Evolutionary conservation across 2,797 vertebrate species (phyloP).

Genomic region (Pangasius macronema): DNA sequence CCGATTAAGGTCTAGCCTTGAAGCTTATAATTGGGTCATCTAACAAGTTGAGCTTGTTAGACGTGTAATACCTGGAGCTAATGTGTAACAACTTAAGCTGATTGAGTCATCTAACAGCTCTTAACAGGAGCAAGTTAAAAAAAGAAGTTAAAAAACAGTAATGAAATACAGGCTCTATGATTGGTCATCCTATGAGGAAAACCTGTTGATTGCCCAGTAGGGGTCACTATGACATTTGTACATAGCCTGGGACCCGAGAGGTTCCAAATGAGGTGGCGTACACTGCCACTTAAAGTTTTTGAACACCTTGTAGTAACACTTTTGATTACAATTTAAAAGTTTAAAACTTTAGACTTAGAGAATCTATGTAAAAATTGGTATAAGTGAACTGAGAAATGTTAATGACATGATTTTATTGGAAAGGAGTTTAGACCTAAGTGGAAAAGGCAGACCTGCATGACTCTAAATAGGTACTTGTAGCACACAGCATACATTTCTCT

Average conservation of each 20-base stretch:
- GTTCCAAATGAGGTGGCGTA: neutral
- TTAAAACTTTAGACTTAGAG: neutral
- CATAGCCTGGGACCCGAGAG: neutral
- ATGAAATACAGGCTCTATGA: neutral
- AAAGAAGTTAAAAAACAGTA: neutral
- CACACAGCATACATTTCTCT: neutral
- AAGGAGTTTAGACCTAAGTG: neutral
- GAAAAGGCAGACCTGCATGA: neutral
- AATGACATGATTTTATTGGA: neutral
- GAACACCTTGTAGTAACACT: neutral
- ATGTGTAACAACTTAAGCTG: neutral
- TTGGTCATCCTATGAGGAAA: neutral
- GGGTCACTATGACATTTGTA: conserved; percentile 43
- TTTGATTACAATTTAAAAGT: neutral
- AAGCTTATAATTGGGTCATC: neutral
- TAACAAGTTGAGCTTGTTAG: neutral
- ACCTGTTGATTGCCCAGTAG: conserved; percentile 49
- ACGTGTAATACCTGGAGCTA: neutral
- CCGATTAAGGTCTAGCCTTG: neutral
- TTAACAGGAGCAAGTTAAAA: neutral
- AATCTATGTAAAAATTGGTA: neutral
- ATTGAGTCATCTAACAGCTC: neutral
- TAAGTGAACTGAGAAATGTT: neutral
- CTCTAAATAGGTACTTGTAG: neutral
- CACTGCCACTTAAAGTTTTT: neutral